Percentiles rank a stretch among this genome's conserved stretches.
These are phyloP conservation scores for Elmis aenea DNA, from an alignment of 2,888 invertebrate genomes.

Conservation along the genomic window DNA sequence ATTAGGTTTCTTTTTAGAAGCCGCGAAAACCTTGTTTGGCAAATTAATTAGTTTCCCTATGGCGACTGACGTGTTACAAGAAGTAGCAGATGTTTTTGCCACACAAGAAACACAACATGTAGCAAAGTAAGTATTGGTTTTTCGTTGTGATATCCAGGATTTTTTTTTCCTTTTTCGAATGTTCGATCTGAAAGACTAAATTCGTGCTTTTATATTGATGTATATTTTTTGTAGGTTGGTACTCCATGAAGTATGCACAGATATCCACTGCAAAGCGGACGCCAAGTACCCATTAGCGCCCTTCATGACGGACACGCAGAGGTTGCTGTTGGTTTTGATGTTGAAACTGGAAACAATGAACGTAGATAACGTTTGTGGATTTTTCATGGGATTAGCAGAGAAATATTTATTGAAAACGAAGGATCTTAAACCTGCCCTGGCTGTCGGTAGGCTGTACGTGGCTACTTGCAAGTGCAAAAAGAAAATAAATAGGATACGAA, in stretches of 20 bases:
- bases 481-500: constrained; percentile 44
- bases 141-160: no score
- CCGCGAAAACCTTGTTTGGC: no score
- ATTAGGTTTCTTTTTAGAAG: no score
- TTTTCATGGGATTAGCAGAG: constrained; percentile 30
- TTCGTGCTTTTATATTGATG: no score
- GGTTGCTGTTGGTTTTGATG: constrained; percentile 43
- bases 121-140: no score
- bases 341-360: constrained; percentile 35
- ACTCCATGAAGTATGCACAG: constrained; percentile 26
- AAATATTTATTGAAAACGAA: constrained; percentile 21
- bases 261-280: constrained; percentile 36
- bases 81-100: no score
- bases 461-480: constrained; percentile 34
- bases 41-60: no score
- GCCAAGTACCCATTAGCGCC: constrained; percentile 46
- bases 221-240: constrained; percentile 31
- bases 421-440: constrained; percentile 20
- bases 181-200: no score
- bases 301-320: constrained; percentile 44
- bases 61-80: no score
- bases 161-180: no score
- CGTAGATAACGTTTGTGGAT: constrained; percentile 27
- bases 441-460: constrained; percentile 32
- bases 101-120: no score